Evolutionary conservation across 1,140 invertebrate species (phyloP), one percentile per base, ranked within the genome.

Genomic region (Cecropterus lyciades): DNA sequence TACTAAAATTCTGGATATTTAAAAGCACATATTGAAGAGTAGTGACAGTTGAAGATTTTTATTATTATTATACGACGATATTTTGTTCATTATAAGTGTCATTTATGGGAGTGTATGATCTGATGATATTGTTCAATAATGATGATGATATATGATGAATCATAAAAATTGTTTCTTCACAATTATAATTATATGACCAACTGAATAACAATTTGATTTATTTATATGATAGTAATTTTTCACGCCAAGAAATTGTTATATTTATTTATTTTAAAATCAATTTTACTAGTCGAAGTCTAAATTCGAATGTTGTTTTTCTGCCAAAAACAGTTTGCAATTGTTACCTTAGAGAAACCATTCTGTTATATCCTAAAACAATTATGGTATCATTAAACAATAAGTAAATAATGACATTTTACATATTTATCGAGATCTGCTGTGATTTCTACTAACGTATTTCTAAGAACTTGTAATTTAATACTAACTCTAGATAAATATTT

Each of bases 371-470:
- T 63, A 52, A 33, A 62, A 63, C 10, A 27, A 63, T 42, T 20
- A 63, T 51, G 2, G 42, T 42, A 63, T 63, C 59, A 51, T 52
- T 63, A 40, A 11, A 72, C 43, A 27, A 68, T n/a, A n/a, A n/a
- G n/a, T 15, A 43, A 64, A 53, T 69, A 57, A 71, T 68, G 65
- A 65, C 71, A 69, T 59, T 65, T 67, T 57, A n/a, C 62, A 40
- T 48, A 24, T 63, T 52, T 74, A 70, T 78, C 78, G 73, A 83
- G 63, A 73, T 80, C 77, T 80, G 72, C 83, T 87, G 83, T 87
- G 83, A 87, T 87, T 87, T 80, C 80, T 80, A 79, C 77, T 83
- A 78, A 80, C 66, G 24, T 75, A 65, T 64, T 67, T 59, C 66
- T 80, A 77, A 78, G 73, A 45, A 55, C 55, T 56, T 69, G 59